Evolutionary conservation across 2,113 vertebrate species (phyloP), one percentile per base, ranked within the genome.

Genomic region (Motacilla tschutschensis): DNA sequence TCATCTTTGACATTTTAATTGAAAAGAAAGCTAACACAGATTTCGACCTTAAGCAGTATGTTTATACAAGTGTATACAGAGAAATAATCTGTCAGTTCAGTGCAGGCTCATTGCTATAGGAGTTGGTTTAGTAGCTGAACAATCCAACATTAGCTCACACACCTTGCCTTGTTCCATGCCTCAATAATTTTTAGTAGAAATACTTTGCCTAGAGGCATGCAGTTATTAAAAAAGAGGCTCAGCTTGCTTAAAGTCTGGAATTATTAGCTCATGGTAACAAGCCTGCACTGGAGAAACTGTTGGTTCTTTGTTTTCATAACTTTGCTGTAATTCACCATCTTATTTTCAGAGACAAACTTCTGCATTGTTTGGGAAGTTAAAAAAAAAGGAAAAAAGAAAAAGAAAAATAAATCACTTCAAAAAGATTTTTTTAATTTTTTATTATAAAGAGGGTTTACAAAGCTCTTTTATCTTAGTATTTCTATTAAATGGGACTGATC

Each of bases 1-100:
- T 97, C 96, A 96, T 95, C 92, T 92, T 91, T 97, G 96, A 97
- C 97, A 96, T 97, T 96, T 97, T 97, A 98, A 97, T 97, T 97
- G 97, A 97, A 97, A 97, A 97, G 96, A 97, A 97, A 97, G 95
- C 96, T 97, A 97, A 96, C 96, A 94, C 78, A 95, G 96, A 94
- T 96, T 96, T 97, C 90, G 83, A 95, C 96, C 89, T 57, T 94
- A 96, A 97, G 95, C 96, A 95, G 91, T 96, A 81, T 98, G 97
- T 97, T 97, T 98, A 96, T 96, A 97, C 96, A 98, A 97, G 95
- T 96, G 96, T 96, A 95, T 94, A 95, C 95, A 95, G 96, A 97
- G 96, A 95, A 96, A 94, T 97, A 96, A 97, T 97, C 94, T 97
- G 96, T 97, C 95, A 95, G 92, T 89, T 94, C 94, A 94, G 96